These are phyloP conservation scores for Chaetoderma sp. DNA, from an alignment of 2,888 invertebrate species.

Conservation along the genomic window DNA sequence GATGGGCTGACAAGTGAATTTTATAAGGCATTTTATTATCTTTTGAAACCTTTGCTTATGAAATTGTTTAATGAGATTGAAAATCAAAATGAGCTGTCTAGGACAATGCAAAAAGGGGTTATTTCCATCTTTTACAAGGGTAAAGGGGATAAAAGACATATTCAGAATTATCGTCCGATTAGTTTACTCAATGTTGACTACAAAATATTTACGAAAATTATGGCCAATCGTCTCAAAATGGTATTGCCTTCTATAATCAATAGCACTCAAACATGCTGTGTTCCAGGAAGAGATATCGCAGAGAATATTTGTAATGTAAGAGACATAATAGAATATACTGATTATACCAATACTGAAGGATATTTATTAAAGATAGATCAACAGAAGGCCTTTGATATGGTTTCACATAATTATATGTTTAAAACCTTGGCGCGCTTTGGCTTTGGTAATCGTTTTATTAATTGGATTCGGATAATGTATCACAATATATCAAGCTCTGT, in stretches of 20 bases:
- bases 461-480: slow-evolving; percentile 40
- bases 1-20: no score
- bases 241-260: no score
- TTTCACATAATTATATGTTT: slow-evolving; percentile 37
- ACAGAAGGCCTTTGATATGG: slow-evolving; percentile 44
- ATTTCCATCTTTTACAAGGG: no score
- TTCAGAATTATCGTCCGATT: slow-evolving; percentile 42
- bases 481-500: not conserved
- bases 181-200: slow-evolving; percentile 40
- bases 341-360: slow-evolving; percentile 31
- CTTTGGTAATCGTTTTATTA: slow-evolving; percentile 34
- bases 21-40: no score
- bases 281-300: slow-evolving; percentile 39
- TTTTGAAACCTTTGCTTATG: no score
- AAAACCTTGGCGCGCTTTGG: slow-evolving; percentile 33
- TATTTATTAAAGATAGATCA: slow-evolving; percentile 40
- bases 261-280: slow-evolving; percentile 41
- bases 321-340: slow-evolving; percentile 35
- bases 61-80: no score
- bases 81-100: no score
- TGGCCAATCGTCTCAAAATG: slow-evolving; percentile 31
- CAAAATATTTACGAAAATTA: slow-evolving; percentile 39
- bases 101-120: no score
- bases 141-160: no score
- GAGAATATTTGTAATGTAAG: slow-evolving; percentile 37